Evolutionary conservation across 2,888 invertebrate species (phyloP).

Genomic region (Digitonthophagus gazella): DNA sequence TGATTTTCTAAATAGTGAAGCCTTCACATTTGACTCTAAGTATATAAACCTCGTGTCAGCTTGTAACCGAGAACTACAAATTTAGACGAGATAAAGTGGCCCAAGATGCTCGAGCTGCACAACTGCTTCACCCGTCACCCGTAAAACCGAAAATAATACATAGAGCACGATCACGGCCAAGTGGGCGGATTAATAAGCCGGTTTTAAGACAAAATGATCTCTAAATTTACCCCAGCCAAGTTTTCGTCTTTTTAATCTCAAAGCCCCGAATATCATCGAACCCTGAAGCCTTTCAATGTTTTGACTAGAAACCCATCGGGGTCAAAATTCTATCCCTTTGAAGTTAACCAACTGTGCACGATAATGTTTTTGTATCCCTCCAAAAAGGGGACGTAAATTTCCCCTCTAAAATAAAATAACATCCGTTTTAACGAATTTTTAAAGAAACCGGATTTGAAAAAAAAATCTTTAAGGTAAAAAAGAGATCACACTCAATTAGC

Average conservation of each 20-base stretch:
- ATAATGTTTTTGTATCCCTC: not conserved
- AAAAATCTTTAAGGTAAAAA: too few species aligned
- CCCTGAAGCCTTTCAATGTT: too few species aligned
- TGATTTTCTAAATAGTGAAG: too few species aligned
- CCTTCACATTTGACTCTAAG: not conserved
- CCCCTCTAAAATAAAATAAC: not conserved
- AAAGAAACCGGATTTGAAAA: not conserved
- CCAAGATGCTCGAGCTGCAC: not conserved
- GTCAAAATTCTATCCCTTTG: not conserved
- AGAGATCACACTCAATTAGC: too few species aligned
- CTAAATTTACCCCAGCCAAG: not conserved
- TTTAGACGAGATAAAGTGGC: not conserved
- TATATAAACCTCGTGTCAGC: not conserved
- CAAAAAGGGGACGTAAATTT: not conserved
- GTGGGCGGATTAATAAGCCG: not conserved
- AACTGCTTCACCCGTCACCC: not conserved
- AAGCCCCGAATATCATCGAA: not conserved
- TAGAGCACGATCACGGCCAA: not conserved
- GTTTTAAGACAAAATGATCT: not conserved
- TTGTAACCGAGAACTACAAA: not conserved
- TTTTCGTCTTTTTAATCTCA: not conserved
- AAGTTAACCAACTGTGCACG: not conserved
- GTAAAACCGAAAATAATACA: not conserved
- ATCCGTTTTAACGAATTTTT: not conserved
- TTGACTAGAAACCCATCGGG: not conserved